These are phyloP conservation scores for Hypolimnas misippus DNA, from an alignment of 2,888 invertebrate genomes.

Conservation along the genomic window DNA sequence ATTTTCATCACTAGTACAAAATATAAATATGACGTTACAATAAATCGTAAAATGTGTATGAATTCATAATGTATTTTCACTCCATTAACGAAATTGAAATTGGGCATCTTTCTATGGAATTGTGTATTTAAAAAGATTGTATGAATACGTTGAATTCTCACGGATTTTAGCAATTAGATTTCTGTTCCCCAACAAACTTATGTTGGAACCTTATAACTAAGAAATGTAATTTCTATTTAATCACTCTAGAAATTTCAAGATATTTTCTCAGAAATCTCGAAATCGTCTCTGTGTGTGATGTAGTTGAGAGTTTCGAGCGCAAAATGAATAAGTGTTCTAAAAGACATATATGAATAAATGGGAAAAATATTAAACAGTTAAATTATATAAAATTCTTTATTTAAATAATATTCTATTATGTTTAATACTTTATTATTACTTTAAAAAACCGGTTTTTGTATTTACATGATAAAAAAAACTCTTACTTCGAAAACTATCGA, in stretches of 20 bases:
- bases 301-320: neutral
- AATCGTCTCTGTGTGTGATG: neutral
- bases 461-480: neutral
- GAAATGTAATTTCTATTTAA: neutral
- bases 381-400: too few relatives aligned
- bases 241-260: neutral
- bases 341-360: neutral
- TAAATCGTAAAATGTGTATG: slow-evolving; percentile 1
- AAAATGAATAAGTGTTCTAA: neutral
- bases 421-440: neutral
- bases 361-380: neutral
- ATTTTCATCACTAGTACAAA: neutral
- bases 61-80: slow-evolving; percentile 6
- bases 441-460: neutral
- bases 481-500: neutral
- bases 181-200: neutral
- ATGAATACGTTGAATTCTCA: neutral
- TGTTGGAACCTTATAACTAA: neutral
- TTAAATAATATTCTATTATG: neutral
- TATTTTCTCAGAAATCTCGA: neutral
- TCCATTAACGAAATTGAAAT: neutral
- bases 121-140: neutral
- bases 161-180: neutral
- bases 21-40: slow-evolving; percentile 1
- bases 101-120: neutral